These are phyloP conservation scores for Eurytoma adleriae DNA, from an alignment of 2,888 invertebrate species.

Conservation along the genomic window DNA sequence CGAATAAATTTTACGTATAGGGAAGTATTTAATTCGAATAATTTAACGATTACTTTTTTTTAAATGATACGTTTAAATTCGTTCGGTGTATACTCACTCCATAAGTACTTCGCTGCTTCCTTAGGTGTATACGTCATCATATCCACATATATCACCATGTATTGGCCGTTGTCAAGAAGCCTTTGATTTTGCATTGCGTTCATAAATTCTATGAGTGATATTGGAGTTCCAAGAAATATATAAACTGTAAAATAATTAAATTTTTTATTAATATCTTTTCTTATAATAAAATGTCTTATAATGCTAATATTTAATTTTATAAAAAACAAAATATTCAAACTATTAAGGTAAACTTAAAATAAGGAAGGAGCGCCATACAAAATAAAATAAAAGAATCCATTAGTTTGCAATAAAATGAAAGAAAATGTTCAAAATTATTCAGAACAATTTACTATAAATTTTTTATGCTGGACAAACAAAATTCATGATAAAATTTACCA, in stretches of 20 bases:
- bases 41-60: too few species aligned
- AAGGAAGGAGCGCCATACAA: too few species aligned
- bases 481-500: too few species aligned
- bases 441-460: too few species aligned
- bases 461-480: too few species aligned
- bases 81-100: constrained; percentile 80
- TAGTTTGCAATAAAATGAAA: too few species aligned
- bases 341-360: neutral
- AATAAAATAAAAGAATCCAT: too few species aligned
- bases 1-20: too few species aligned
- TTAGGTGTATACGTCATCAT: constrained; percentile 89
- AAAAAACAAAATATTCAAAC: too few species aligned
- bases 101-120: constrained; percentile 88
- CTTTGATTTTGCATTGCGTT: constrained; percentile 92
- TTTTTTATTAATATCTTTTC: neutral
- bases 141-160: constrained; percentile 96
- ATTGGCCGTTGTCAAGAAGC: constrained; percentile 93
- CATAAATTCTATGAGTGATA: constrained; percentile 93
- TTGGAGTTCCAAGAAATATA: constrained; percentile 92
- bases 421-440: too few species aligned
- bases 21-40: too few species aligned
- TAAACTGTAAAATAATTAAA: constrained; percentile 84
- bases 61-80: neutral
- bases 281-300: neutral
- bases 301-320: neutral